phyloP scores from a whole-genome alignment of 2,797 vertebrate genomes.

The Epinephelus malabaricus region DNA sequence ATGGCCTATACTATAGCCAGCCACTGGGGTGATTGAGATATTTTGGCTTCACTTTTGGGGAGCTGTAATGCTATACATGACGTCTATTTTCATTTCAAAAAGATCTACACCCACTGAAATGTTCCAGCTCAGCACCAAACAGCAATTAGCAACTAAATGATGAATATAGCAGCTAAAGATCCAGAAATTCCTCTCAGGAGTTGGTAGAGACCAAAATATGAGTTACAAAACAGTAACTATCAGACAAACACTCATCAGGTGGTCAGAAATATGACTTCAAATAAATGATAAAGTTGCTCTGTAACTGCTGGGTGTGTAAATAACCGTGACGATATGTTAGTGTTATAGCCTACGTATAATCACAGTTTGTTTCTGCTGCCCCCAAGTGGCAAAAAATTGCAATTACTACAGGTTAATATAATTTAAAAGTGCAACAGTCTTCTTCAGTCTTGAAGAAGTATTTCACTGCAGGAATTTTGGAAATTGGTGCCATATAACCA shows the following conservation, averaged over 20 bases:
- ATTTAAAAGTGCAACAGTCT: too few relatives aligned
- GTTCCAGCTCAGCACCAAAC: not conserved
- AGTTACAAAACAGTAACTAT: not conserved
- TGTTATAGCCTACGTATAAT: not conserved
- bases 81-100: not conserved
- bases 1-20: too few relatives aligned
- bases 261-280: not conserved
- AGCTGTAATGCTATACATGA: too few relatives aligned
- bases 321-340: not conserved
- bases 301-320: not conserved
- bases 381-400: not conserved
- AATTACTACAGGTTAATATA: too few relatives aligned
- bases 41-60: too few relatives aligned
- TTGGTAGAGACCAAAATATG: not conserved
- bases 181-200: not conserved
- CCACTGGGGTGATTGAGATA: too few relatives aligned
- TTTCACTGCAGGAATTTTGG: too few relatives aligned
- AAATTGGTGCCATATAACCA: too few relatives aligned
- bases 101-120: not conserved
- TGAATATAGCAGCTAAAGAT: not conserved
- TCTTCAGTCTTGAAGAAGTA: too few relatives aligned
- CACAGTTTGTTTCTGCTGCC: not conserved
- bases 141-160: not conserved
- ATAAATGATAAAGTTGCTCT: not conserved
- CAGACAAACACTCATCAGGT: not conserved